Conservation (phyloP, 2,888 invertebrate genomes). For the Nomada flava region DNA sequence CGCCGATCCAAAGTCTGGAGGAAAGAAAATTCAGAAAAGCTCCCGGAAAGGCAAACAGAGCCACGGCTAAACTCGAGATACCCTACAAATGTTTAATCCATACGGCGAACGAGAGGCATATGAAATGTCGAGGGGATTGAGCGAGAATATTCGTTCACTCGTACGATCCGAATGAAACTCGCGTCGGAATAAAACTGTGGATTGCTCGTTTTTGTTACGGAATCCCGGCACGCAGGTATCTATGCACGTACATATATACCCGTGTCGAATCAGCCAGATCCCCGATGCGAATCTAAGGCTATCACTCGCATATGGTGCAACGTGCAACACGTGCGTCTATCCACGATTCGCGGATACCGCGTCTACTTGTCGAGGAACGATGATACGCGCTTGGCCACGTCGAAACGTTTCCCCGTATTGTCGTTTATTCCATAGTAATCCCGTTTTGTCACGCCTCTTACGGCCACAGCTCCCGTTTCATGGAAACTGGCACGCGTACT, state of each 20-base stretch:
- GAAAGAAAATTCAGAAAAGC: slow-evolving; percentile 9
- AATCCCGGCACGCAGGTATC: slow-evolving; percentile 12
- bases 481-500: background rate
- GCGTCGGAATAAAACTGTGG: background rate
- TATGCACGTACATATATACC: background rate
- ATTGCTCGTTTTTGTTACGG: background rate
- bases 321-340: slow-evolving; percentile 30
- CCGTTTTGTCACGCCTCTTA: background rate
- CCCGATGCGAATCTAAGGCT: background rate
- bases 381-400: slow-evolving; percentile 10
- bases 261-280: slow-evolving; percentile 10
- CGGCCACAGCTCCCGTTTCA: background rate
- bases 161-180: background rate
- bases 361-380: slow-evolving; percentile 27
- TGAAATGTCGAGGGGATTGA: background rate
- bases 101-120: background rate
- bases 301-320: slow-evolving; percentile 31
- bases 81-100: background rate
- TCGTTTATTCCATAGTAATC: slow-evolving; percentile 3
- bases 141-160: background rate
- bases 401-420: slow-evolving; percentile 10
- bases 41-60: background rate
- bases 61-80: background rate
- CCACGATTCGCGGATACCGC: slow-evolving; percentile 14
- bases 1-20: too few relatives aligned